Evolutionary conservation across 2,113 vertebrate genomes (phyloP).

Genomic region (Sceloporus tristichus): DNA sequence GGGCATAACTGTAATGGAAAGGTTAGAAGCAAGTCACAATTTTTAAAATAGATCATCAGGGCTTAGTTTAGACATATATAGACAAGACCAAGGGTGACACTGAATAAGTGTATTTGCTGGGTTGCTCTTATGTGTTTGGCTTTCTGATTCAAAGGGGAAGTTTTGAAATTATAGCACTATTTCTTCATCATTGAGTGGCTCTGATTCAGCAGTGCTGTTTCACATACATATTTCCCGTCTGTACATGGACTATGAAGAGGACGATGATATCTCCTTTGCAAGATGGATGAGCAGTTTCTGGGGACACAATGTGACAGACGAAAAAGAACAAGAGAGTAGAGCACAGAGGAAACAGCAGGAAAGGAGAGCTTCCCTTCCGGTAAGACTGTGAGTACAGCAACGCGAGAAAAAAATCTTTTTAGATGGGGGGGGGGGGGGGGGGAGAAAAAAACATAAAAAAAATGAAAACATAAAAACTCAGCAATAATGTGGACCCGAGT

Average conservation of each 20-base stretch:
- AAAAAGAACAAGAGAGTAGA: slow-evolving; percentile 78
- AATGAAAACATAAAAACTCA: no score
- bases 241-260: slow-evolving; percentile 89
- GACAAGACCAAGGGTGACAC: slow-evolving; percentile 68
- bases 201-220: slow-evolving; percentile 48
- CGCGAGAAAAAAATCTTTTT: not conserved
- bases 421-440: not conserved
- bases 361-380: slow-evolving; percentile 90
- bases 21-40: slow-evolving; percentile 80
- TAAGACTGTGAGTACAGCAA: slow-evolving; percentile 71
- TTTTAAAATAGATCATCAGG: slow-evolving; percentile 81
- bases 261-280: slow-evolving; percentile 93
- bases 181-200: slow-evolving; percentile 43
- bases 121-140: slow-evolving; percentile 44
- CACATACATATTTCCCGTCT: slow-evolving; percentile 63
- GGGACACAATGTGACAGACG: slow-evolving; percentile 85
- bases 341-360: slow-evolving; percentile 79
- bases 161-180: slow-evolving; percentile 39
- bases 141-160: slow-evolving; percentile 51
- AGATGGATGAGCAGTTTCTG: slow-evolving; percentile 99
- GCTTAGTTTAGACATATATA: slow-evolving; percentile 81
- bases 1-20: slow-evolving; percentile 83
- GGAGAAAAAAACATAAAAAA: no score
- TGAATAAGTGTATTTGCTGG: slow-evolving; percentile 64
- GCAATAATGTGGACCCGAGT: not conserved